Conservation (phyloP, 2,113 vertebrate species). For the Varanus komodoensis region DNA sequence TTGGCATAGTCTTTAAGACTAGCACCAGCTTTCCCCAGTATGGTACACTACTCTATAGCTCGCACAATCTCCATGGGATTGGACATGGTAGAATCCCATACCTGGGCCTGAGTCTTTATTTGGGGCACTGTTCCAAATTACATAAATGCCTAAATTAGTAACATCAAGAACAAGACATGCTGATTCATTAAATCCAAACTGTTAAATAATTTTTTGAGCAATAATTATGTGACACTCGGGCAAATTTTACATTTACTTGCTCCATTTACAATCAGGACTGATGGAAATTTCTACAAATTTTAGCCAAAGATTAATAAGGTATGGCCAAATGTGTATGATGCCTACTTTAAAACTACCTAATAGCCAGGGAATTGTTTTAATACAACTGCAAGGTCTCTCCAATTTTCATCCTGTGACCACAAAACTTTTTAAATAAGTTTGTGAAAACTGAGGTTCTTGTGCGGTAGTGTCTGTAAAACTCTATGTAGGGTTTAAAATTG, state of each 20-base stretch:
- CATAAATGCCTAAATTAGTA: neutral
- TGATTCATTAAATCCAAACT: neutral
- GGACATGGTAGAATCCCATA: too few species aligned
- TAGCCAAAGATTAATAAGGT: neutral
- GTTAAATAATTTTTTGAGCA: neutral
- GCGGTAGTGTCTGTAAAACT: neutral
- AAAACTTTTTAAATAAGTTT: neutral
- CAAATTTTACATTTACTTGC: neutral
- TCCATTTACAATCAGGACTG: constrained; percentile 14
- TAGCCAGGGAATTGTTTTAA: neutral
- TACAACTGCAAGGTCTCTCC: neutral
- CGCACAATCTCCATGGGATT: too few species aligned
- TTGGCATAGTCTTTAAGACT: neutral
- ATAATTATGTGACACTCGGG: neutral
- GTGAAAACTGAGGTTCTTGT: neutral
- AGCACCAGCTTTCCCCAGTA: neutral
- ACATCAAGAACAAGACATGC: neutral
- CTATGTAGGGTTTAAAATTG: neutral
- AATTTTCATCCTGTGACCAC: fast-evolving
- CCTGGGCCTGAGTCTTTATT: neutral
- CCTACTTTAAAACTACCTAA: neutral
- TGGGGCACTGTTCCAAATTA: neutral
- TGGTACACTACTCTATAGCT: too few species aligned
- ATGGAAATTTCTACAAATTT: neutral
- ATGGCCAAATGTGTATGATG: neutral